Conservation (phyloP, 1,140 invertebrate genomes). For the Cotesia chilonis region DNA sequence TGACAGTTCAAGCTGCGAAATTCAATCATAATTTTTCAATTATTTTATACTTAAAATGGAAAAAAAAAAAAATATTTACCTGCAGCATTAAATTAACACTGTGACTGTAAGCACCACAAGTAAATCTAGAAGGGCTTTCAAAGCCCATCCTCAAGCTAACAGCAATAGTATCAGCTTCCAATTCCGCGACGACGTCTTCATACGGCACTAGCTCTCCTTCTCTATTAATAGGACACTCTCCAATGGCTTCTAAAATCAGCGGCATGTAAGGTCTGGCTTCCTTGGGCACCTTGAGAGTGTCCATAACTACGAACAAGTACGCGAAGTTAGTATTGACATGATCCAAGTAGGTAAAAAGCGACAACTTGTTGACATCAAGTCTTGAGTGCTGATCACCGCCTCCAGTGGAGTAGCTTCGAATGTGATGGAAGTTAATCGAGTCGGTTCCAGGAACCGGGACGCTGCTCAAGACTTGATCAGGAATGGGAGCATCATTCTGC, state of each 20-base stretch:
- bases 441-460: slow-evolving; percentile 76
- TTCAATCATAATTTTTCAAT: slow-evolving; percentile 23
- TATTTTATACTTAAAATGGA: slow-evolving; percentile 18
- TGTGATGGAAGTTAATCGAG: slow-evolving; percentile 75
- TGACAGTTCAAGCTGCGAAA: slow-evolving; percentile 73
- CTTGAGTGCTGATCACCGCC: slow-evolving; percentile 66
- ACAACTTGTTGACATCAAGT: slow-evolving; percentile 73
- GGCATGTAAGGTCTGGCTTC: slow-evolving; percentile 76
- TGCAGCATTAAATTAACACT: slow-evolving; percentile 69
- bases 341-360: slow-evolving; percentile 80
- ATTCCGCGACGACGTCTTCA: slow-evolving; percentile 78
- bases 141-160: slow-evolving; percentile 72
- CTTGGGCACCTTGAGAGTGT: slow-evolving; percentile 73
- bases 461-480: slow-evolving; percentile 72
- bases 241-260: slow-evolving; percentile 75
- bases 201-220: slow-evolving; percentile 71
- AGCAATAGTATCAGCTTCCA: slow-evolving; percentile 77
- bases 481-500: slow-evolving; percentile 78
- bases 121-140: slow-evolving; percentile 65
- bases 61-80: slow-evolving; percentile 43
- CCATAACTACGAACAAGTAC: slow-evolving; percentile 75
- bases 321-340: slow-evolving; percentile 85
- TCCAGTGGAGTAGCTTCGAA: slow-evolving; percentile 69
- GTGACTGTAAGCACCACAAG: slow-evolving; percentile 73
- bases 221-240: slow-evolving; percentile 72